Conservation (phyloP, 1,140 invertebrate genomes). For the Uloborus diversus region DNA sequence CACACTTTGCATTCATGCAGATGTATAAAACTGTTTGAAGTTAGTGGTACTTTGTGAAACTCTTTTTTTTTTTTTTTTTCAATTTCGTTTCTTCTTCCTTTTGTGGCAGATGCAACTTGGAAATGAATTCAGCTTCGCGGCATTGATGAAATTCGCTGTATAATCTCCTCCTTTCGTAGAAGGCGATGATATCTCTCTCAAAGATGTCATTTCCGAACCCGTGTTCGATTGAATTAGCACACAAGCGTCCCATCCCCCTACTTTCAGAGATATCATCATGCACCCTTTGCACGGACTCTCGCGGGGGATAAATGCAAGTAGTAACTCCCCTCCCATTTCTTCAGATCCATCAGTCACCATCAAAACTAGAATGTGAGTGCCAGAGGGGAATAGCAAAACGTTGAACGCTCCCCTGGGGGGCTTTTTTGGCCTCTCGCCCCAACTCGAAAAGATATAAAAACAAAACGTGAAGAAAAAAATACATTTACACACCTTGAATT, state of each 20-base stretch:
- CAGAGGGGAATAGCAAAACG: constrained; percentile 11
- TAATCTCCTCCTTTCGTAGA: neutral
- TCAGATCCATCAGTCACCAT: constrained; percentile 29
- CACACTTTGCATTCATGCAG: too few species aligned
- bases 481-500: constrained; percentile 11
- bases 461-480: neutral
- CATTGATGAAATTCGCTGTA: neutral
- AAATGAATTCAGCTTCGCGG: neutral
- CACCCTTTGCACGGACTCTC: too few species aligned
- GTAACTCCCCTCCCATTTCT: neutral
- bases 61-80: too few species aligned
- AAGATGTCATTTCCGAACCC: neutral
- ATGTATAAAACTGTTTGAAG: too few species aligned
- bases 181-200: neutral
- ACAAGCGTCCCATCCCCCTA: neutral
- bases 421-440: neutral
- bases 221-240: neutral
- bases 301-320: neutral
- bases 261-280: neutral
- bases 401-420: neutral
- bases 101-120: too few species aligned
- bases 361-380: constrained; percentile 16
- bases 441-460: neutral
- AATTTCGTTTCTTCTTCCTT: too few species aligned
- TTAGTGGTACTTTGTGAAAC: too few species aligned